Conservation (phyloP, 1,140 invertebrate species). For the Stegodyphus dumicola region DNA sequence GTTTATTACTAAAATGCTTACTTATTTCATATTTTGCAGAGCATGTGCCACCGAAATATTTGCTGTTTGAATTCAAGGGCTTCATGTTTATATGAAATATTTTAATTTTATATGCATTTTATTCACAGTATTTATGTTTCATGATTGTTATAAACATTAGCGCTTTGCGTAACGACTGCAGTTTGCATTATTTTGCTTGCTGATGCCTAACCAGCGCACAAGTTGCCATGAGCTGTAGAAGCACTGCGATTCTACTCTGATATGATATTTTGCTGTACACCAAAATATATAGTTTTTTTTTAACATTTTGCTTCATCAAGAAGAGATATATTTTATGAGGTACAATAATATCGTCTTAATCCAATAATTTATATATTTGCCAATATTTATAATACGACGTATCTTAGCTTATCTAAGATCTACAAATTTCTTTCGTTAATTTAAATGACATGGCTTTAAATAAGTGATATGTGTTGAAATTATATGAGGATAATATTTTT, state of each 20-base stretch:
- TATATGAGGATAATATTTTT: too few species aligned
- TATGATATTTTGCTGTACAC: background rate
- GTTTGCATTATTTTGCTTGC: constrained; percentile 76
- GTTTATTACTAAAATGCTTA: background rate
- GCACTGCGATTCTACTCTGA: constrained; percentile 79
- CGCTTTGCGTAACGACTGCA: background rate
- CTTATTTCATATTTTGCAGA: background rate
- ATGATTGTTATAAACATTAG: background rate
- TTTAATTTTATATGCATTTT: background rate
- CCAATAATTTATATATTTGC: too few species aligned
- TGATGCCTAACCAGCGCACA: constrained; percentile 98
- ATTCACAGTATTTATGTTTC: background rate
- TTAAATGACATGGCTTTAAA: too few species aligned
- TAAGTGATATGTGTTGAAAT: too few species aligned
- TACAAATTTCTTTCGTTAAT: too few species aligned
- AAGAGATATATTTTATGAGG: too few species aligned
- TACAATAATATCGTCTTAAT: too few species aligned
- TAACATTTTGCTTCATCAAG: too few species aligned
- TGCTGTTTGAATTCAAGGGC: background rate
- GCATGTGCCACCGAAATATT: background rate
- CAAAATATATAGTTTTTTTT: too few species aligned
- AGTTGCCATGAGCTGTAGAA: constrained; percentile 95
- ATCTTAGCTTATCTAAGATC: too few species aligned
- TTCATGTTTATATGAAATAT: background rate
- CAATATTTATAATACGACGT: too few species aligned